Evolutionary conservation across 2,113 vertebrate genomes (phyloP).

Genomic region (Eonycteris spelaea): DNA sequence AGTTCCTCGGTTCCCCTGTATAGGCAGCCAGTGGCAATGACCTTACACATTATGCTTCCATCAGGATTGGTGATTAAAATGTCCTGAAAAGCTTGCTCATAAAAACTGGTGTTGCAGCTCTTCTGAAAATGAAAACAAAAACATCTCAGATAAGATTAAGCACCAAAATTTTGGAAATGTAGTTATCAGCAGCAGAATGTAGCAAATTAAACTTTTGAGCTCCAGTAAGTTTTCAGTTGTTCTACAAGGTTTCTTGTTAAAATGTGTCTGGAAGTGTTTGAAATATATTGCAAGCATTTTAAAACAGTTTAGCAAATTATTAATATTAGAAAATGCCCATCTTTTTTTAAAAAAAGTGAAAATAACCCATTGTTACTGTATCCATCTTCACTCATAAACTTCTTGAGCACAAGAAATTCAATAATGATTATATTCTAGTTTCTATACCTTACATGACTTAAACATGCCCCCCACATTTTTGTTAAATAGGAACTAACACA

Average conservation of each 20-base stretch:
- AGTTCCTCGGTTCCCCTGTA: background rate
- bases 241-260: slow-evolving; percentile 14
- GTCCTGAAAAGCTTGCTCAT: slow-evolving; percentile 5
- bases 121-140: background rate
- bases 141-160: background rate
- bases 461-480: background rate
- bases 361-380: background rate
- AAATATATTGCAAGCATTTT: slow-evolving; percentile 1
- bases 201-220: background rate
- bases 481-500: background rate
- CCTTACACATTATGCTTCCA: background rate
- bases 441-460: background rate
- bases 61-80: background rate
- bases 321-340: background rate
- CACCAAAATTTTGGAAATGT: slow-evolving; percentile 21
- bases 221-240: background rate
- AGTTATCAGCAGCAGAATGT: background rate
- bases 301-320: slow-evolving; percentile 15
- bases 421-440: background rate
- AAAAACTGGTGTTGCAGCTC: background rate
- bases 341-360: background rate
- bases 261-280: background rate
- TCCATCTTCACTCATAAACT: background rate
- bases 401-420: background rate
- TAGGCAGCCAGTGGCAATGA: background rate